Percentiles rank a stretch among this genome's conserved stretches.
Conservation (phyloP, 1,140 invertebrate genomes). For the Laupala kohalensis region DNA sequence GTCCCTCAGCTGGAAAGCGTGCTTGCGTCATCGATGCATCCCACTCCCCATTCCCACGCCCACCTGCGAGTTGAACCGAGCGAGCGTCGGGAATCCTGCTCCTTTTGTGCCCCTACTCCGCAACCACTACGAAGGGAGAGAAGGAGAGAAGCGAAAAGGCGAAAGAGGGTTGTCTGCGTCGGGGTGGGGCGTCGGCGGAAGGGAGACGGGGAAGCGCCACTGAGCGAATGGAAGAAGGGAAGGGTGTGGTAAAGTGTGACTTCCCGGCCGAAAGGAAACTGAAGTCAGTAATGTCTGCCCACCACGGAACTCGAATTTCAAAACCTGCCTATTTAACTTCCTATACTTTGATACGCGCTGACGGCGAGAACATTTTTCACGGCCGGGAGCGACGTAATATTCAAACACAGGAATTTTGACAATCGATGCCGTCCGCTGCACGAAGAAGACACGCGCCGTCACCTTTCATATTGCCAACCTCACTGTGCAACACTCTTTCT, state of each 20-base stretch:
- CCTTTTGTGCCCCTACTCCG: no score
- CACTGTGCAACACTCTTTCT: not conserved
- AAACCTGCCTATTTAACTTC: constrained; percentile 6
- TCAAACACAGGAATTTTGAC: not conserved
- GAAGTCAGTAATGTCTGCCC: not conserved
- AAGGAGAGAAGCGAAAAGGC: no score
- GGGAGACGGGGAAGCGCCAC: no score
- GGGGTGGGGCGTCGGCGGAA: no score
- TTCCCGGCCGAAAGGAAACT: constrained; percentile 3
- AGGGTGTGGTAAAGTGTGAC: not conserved
- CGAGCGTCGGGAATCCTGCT: no score
- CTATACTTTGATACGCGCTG: constrained; percentile 1
- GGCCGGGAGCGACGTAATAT: not conserved
- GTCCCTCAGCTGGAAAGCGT: no score
- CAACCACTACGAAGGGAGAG: no score
- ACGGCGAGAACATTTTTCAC: not conserved
- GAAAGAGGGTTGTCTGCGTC: no score
- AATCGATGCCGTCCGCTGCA: not conserved
- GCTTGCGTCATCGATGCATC: no score
- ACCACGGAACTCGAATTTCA: constrained; percentile 4
- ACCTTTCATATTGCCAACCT: not conserved
- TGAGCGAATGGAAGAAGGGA: not conserved
- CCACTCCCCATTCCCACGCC: no score
- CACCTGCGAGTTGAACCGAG: no score
- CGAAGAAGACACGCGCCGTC: not conserved